Conservation (phyloP, 2,888 invertebrate species). For the Axea sp. region DNA sequence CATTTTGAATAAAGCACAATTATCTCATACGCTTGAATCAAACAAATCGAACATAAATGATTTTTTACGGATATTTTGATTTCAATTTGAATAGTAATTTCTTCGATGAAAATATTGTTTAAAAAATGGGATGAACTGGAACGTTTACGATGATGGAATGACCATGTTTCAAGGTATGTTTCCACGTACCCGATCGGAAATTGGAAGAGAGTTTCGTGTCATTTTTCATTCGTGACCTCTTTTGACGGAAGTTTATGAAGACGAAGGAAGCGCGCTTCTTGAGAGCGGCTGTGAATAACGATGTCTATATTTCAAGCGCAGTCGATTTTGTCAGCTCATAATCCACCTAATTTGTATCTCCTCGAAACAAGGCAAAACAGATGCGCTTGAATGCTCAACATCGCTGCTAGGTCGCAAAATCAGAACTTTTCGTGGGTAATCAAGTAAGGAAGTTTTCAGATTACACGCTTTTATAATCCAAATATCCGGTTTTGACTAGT, state of each 20-base stretch:
- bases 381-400: background rate
- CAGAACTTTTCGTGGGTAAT: constrained; percentile 16
- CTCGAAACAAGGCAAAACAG: constrained; percentile 12
- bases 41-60: too few species aligned
- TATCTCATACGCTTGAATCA: too few species aligned
- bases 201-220: constrained; percentile 21
- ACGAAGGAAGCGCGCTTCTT: constrained; percentile 12
- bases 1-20: too few species aligned
- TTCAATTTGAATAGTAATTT: constrained; percentile 4
- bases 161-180: background rate
- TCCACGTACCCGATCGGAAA: constrained; percentile 19
- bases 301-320: constrained; percentile 22
- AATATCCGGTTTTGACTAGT: constrained; percentile 16
- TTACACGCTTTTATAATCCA: constrained; percentile 5
- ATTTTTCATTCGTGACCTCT: constrained; percentile 39
- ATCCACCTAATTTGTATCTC: constrained; percentile 29
- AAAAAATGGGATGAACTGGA: background rate
- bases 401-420: constrained; percentile 1
- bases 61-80: too few species aligned
- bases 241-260: constrained; percentile 30
- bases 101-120: background rate
- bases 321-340: constrained; percentile 37
- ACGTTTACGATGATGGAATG: constrained; percentile 7
- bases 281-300: constrained; percentile 24
- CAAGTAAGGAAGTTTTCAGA: constrained; percentile 25